Conservation (phyloP, 1,140 invertebrate species). For the Melipona quadrifasciata region DNA sequence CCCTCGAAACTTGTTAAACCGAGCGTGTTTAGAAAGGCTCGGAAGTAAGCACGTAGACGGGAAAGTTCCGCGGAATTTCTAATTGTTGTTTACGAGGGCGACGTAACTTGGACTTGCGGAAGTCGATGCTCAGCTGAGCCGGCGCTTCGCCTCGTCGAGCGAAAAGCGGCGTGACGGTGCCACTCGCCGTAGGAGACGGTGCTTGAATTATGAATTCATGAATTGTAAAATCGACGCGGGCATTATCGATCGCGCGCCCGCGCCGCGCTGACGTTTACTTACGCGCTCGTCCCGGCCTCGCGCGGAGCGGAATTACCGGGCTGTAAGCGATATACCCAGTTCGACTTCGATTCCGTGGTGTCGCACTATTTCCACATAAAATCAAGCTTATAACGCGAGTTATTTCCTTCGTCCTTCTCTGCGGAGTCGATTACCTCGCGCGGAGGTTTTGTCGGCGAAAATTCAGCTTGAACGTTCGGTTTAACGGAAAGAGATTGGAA, state of each 20-base stretch:
- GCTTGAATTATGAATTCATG: slow-evolving; percentile 78
- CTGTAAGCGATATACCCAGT: slow-evolving; percentile 51
- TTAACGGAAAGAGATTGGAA: background rate
- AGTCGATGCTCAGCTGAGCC: background rate
- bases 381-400: slow-evolving; percentile 22
- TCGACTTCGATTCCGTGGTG: slow-evolving; percentile 34
- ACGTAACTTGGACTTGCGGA: background rate
- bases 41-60: background rate
- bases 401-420: background rate
- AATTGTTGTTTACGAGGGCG: slow-evolving; percentile 24
- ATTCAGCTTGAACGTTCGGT: background rate
- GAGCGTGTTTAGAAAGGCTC: background rate
- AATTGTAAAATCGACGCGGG: slow-evolving; percentile 76
- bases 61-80: slow-evolving; percentile 14
- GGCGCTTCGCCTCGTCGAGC: slow-evolving; percentile 11
- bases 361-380: slow-evolving; percentile 35
- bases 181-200: slow-evolving; percentile 46
- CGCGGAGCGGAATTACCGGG: slow-evolving; percentile 52
- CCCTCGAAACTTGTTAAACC: slow-evolving; percentile 17
- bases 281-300: slow-evolving; percentile 53
- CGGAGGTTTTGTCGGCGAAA: background rate
- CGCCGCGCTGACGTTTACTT: slow-evolving; percentile 41
- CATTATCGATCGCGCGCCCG: slow-evolving; percentile 60
- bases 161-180: slow-evolving; percentile 22
- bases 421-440: background rate